Percentiles rank a stretch among this genome's conserved stretches.
These are phyloP conservation scores for Idris sp. DNA, from an alignment of 1,140 invertebrate species.

Conservation along the genomic window DNA sequence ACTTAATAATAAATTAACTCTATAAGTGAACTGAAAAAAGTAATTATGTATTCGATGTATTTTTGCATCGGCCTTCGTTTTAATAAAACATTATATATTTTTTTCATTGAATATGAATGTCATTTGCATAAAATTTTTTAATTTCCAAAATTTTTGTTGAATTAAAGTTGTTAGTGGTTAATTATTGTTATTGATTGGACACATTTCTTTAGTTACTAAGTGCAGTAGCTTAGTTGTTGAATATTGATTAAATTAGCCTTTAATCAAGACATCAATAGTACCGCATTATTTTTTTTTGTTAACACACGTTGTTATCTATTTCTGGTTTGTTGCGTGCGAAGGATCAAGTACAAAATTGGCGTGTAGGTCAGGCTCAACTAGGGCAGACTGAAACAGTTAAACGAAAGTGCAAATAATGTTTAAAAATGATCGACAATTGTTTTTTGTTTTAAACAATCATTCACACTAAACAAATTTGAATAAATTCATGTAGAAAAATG, in stretches of 20 bases:
- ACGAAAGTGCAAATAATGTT: conserved; percentile 14
- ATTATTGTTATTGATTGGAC: not conserved
- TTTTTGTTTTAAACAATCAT: conserved; percentile 4
- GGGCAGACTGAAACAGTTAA: conserved; percentile 17
- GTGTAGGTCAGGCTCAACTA: conserved; percentile 40
- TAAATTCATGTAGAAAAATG: too few relatives aligned
- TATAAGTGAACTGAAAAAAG: too few relatives aligned
- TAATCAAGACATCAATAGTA: conserved; percentile 32
- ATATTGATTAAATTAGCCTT: conserved; percentile 41
- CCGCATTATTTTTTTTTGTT: conserved; percentile 35
- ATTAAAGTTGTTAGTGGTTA: not conserved
- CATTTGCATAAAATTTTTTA: too few relatives aligned
- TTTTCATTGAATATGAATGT: too few relatives aligned
- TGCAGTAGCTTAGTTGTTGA: conserved; percentile 1
- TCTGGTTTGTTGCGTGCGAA: conserved; percentile 35
- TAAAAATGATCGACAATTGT: conserved; percentile 3
- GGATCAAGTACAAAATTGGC: conserved; percentile 35
- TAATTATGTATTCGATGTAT: too few relatives aligned
- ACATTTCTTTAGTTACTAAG: not conserved
- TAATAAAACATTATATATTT: too few relatives aligned
- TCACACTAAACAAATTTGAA: too few relatives aligned
- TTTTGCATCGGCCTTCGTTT: too few relatives aligned
- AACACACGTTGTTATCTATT: conserved; percentile 36
- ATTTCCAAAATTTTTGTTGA: too few relatives aligned
- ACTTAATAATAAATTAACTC: too few relatives aligned